Base-by-base conservation (phyloP, 2,888 invertebrate genomes). In the Xestobium rufovillosum region DNA sequence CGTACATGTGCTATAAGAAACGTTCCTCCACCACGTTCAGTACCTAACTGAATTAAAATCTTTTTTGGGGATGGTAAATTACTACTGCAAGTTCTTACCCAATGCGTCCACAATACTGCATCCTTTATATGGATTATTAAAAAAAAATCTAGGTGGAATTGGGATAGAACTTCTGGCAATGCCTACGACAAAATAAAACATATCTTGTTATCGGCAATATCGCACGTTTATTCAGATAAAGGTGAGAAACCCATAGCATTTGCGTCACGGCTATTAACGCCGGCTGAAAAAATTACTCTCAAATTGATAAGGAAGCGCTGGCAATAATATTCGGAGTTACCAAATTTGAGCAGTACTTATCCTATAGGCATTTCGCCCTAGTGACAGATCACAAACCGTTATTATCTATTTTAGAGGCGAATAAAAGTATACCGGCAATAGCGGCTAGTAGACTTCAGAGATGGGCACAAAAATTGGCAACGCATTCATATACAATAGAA, bases 1-100 rank as follows among this genome's bases (percentile, higher is more conserved):
- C 50, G 47, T 34, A 33, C 49, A 4, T 14, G 41, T 10, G 47
- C 43, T 3, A 48, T 53, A 10, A 10, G 36, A 32, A 26, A 33
- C n/a, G 26, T 26, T 12, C 26, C 34, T 3, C 14, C 23, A 19
- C 44, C 43, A 2, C 26, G 9, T 9, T 28, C 19, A 13, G 35
- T 34, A 9, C n/a, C n/a, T n/a, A n/a, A 19, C 30, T 2, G 27
- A 42, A 27, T 30, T 46, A 29, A 34, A 39, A 34, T 30, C 33
- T 3, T 43, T 43, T 32, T 14, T 45, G 15, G 41, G 38, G 4
- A 31, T 31, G 16, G 28, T 42, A 14, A 40, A 40, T 16, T 38
- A 35, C 25, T 45, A 45, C 29, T 14, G 16, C 8, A 41, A 39
- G 26, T 45, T 43, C 26, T 31, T 45, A 6, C 37, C 31, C 34